Evolutionary conservation across 2,113 vertebrate species (phyloP).

Genomic region (Phrynosoma platyrhinos): DNA sequence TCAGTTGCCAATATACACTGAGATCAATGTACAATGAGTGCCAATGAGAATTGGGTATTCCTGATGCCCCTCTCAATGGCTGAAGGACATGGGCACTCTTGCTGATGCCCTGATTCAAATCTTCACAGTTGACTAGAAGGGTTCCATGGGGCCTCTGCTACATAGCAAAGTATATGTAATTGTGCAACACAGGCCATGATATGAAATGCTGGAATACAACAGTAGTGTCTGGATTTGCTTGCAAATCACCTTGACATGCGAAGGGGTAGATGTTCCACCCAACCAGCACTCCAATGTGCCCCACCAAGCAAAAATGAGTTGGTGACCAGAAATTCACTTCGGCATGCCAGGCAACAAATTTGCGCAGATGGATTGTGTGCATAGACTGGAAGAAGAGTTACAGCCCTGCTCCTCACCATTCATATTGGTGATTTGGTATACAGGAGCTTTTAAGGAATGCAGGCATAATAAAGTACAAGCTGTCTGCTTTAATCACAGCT

Average conservation of each 20-base stretch:
- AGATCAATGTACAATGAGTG: too few species aligned
- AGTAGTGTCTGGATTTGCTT: neutral
- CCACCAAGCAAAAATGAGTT: constrained; percentile 1
- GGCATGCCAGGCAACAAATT: neutral
- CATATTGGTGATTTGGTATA: neutral
- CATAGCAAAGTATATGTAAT: too few species aligned
- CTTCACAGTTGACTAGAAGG: too few species aligned
- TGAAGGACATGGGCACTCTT: too few species aligned
- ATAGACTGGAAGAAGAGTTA: constrained; percentile 10
- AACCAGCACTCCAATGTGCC: neutral
- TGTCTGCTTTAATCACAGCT: constrained; percentile 58
- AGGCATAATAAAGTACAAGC: constrained; percentile 18
- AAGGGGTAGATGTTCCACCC: neutral
- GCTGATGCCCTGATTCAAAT: too few species aligned
- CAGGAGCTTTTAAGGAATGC: constrained; percentile 31
- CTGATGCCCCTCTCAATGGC: too few species aligned
- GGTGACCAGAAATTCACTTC: constrained; percentile 13
- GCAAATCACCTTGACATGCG: too few species aligned
- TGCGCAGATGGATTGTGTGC: neutral
- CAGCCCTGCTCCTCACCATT: constrained; percentile 9
- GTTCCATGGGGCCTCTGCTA: too few species aligned
- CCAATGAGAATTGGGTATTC: too few species aligned
- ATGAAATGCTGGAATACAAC: neutral
- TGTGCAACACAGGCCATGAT: too few species aligned
- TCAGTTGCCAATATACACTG: too few species aligned